Evolutionary conservation across 2,797 vertebrate species (phyloP), one percentile per base, ranked within the genome.

Genomic region (Acanthis flammea): DNA sequence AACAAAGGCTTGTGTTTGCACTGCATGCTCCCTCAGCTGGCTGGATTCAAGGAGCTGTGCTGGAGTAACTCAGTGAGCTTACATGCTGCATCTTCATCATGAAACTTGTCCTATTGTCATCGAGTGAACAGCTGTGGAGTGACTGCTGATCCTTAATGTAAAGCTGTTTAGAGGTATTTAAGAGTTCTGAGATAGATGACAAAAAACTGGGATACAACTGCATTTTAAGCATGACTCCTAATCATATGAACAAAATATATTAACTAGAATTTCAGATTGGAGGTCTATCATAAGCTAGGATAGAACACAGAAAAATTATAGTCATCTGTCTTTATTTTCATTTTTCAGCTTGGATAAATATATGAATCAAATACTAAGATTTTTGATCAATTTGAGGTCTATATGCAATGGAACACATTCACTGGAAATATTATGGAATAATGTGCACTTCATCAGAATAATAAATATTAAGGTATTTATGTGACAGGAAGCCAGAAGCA

Each of bases 41-140:
- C 53, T 41, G 27, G n/a, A n/a, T 72, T 45, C 22, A 16, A 42
- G 70, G 41, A 62, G 18, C 4, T 42, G 12, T 45, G 42, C 51
- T 37, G 8, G 19, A 50, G 11, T 23, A 31, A 14, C 35, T 51
- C 37, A 55, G 13, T 8, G 58, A 75, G 18, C 25, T 55, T 24
- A 5, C 4, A 25, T 3, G 3, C 30, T 77, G 12, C 5, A 2
- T 60, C 70, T 48, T 33, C 30, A 2, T 53, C 24, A 67, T 61
- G 24, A 30, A 35, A 12, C 25, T 57, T 15, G 4, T 80, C 68
- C 57, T 53, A 0, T 39, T 78, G 31, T 17, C 21, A 4, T 31
- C 4, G 5, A 45, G 10, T 37, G 51, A 65, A 42, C 6, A 4
- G 5, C 22, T 22, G 0, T 6, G n/a, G 27, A 61, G 8, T 22